These are phyloP conservation scores for Microtus agrestis DNA, from an alignment of 2,797 vertebrate genomes.

Conservation along the genomic window DNA sequence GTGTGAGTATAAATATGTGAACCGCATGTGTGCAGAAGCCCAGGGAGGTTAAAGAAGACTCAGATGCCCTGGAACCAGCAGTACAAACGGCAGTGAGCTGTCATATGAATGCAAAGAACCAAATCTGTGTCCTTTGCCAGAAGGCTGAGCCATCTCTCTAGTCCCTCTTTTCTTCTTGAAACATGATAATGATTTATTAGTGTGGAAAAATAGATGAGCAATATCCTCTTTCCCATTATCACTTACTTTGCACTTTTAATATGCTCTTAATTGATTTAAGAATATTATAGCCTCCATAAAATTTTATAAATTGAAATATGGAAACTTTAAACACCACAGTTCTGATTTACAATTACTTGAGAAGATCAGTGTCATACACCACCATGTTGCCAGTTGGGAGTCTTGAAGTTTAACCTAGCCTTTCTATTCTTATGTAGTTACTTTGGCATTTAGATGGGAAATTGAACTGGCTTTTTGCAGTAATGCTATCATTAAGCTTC, in stretches of 20 bases:
- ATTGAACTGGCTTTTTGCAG: constrained; percentile 9
- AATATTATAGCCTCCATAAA: constrained; percentile 4
- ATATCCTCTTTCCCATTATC: background rate
- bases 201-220: background rate
- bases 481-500: constrained; percentile 69
- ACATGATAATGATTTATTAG: background rate
- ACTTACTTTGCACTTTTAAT: background rate
- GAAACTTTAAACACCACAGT: constrained; percentile 11
- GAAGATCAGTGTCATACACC: background rate
- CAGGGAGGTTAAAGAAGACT: background rate
- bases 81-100: background rate
- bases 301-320: background rate
- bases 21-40: background rate
- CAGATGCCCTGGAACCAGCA: background rate
- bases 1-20: background rate
- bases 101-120: background rate
- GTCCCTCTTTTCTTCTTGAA: background rate
- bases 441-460: constrained; percentile 50
- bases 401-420: constrained; percentile 61
- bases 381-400: constrained; percentile 39
- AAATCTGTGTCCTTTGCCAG: background rate
- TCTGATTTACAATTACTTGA: constrained; percentile 22
- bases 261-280: background rate
- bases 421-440: constrained; percentile 8
- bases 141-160: background rate